A percentile compares a stretch with the other conserved stretches of the same genome.
Conservation (phyloP, 2,888 invertebrate species). For the Priocnemis perturbator region DNA sequence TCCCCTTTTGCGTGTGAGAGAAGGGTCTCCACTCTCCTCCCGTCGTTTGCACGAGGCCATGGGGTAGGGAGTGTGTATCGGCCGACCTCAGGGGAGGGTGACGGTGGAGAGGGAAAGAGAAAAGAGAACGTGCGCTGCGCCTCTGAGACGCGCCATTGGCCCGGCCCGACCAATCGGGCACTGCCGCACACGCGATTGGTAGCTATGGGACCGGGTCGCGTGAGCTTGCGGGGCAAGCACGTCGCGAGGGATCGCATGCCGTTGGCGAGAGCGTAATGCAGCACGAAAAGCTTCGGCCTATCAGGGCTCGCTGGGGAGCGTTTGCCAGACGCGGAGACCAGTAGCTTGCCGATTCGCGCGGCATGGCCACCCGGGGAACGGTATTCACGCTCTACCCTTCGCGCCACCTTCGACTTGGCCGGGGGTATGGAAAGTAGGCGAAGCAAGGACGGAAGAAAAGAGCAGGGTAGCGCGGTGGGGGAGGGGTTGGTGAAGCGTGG, state of each 20-base stretch:
- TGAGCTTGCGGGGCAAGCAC: constrained; percentile 7
- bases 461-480: neutral
- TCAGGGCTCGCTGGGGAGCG: neutral
- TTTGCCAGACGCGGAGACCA: neutral
- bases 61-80: constrained; percentile 5
- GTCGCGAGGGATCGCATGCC: constrained; percentile 5
- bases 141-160: constrained; percentile 50
- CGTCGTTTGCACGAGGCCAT: neutral
- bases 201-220: neutral
- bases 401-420: constrained; percentile 10
- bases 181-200: constrained; percentile 34
- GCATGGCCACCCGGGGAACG: neutral
- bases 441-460: neutral
- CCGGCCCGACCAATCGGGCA: constrained; percentile 38
- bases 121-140: neutral
- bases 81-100: neutral
- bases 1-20: constrained; percentile 73
- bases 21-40: constrained; percentile 54
- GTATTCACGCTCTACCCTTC: neutral
- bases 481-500: constrained; percentile 4
- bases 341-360: neutral
- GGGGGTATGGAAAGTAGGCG: constrained; percentile 1
- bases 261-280: constrained; percentile 29
- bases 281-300: constrained; percentile 13
- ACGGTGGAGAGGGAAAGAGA: neutral